These are phyloP conservation scores for Cryptoprocta ferox DNA, from an alignment of 2,797 vertebrate species.

Conservation along the genomic window DNA sequence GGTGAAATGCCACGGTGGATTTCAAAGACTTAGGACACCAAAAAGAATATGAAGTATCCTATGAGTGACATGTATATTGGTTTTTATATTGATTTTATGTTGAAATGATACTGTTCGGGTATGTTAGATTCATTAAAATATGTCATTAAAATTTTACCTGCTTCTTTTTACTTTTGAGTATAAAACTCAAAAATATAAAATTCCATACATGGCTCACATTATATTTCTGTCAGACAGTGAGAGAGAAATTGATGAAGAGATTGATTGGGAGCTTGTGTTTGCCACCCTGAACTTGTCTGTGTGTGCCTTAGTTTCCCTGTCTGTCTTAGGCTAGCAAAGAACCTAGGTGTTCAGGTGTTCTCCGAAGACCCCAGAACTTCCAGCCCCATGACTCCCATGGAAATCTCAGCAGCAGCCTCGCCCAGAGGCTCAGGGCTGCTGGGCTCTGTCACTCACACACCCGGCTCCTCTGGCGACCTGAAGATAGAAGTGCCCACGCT, in stretches of 20 bases:
- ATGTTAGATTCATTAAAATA: neutral
- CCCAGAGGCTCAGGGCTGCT: conserved; percentile 27
- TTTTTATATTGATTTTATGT: neutral
- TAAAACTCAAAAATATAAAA: neutral
- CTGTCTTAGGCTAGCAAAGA: neutral
- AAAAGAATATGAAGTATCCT: neutral
- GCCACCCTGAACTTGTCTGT: neutral
- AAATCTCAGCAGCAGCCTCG: neutral
- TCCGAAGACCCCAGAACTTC: neutral
- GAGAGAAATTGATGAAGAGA: neutral
- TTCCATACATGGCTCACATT: neutral
- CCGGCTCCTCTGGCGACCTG: neutral
- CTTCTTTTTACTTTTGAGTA: conserved; percentile 26
- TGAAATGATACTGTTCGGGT: neutral
- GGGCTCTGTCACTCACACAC: neutral
- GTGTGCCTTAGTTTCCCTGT: neutral
- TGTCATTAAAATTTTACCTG: neutral
- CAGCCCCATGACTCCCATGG: neutral
- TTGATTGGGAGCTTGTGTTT: neutral
- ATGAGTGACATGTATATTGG: neutral
- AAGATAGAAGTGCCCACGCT: neutral
- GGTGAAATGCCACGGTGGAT: neutral
- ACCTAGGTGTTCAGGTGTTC: neutral
- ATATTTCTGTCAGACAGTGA: neutral
- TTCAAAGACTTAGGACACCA: neutral